These are phyloP conservation scores for Oceanites oceanicus DNA, from an alignment of 2,113 vertebrate species.

Conservation along the genomic window DNA sequence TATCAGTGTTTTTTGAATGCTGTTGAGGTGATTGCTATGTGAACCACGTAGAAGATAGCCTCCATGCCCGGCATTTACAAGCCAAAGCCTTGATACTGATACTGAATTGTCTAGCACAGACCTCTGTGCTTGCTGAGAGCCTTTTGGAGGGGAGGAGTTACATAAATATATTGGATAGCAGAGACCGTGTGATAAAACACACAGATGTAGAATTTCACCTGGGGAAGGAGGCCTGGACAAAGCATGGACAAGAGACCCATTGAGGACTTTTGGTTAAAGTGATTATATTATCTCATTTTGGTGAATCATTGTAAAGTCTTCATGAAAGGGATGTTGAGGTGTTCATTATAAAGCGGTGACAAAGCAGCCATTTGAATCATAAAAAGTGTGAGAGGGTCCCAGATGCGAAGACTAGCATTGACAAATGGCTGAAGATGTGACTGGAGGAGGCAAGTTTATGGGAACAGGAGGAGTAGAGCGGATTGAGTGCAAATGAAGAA, in stretches of 20 bases:
- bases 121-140: neutral
- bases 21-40: neutral
- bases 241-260: neutral
- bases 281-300: neutral
- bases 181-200: neutral
- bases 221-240: neutral
- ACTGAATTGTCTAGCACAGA: neutral
- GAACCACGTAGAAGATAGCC: rapidly evolving
- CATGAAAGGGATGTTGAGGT: neutral
- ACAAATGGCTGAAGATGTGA: neutral
- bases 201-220: neutral
- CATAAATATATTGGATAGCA: neutral
- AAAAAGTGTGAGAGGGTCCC: neutral
- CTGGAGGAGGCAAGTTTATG: neutral
- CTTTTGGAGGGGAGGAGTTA: neutral
- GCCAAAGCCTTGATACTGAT: neutral
- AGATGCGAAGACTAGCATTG: neutral
- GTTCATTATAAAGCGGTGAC: neutral
- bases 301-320: neutral
- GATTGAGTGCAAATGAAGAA: neutral
- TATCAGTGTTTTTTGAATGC: neutral
- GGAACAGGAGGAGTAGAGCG: neutral
- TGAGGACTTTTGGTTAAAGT: neutral
- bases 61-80: neutral
- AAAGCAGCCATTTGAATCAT: neutral